phyloP scores from a whole-genome alignment of 2,797 vertebrate genomes.

The Apogon hyalosoma region DNA sequence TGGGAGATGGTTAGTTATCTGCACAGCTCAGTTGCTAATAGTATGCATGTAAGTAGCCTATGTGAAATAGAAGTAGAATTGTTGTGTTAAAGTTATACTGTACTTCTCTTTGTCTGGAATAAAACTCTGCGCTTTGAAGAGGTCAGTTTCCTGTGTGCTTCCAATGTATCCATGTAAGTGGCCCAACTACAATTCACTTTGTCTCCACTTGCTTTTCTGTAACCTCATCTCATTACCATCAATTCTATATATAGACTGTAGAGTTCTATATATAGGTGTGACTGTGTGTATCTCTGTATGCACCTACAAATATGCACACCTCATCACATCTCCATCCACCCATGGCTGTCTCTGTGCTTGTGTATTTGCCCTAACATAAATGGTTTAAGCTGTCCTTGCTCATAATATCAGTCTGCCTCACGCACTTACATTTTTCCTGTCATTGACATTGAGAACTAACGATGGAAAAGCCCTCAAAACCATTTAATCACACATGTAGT shows the following conservation, averaged over 20 bases:
- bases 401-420: constrained; percentile 25
- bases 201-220: constrained; percentile 64
- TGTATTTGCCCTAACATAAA: constrained; percentile 33
- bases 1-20: constrained; percentile 31
- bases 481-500: constrained; percentile 13
- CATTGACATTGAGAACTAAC: constrained; percentile 19
- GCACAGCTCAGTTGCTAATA: constrained; percentile 26
- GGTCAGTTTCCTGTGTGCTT: constrained; percentile 75
- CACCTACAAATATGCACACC: constrained; percentile 31
- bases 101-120: constrained; percentile 80
- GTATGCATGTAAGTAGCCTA: constrained; percentile 68
- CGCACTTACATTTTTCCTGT: constrained; percentile 26
- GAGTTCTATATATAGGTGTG: constrained; percentile 61
- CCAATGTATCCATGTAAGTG: constrained; percentile 81
- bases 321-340: constrained; percentile 41
- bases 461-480: constrained; percentile 10
- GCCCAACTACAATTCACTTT: constrained; percentile 73
- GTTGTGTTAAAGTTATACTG: constrained; percentile 69
- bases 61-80: constrained; percentile 40
- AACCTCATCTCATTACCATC: constrained; percentile 54
- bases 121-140: constrained; percentile 84
- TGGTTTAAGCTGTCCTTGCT: constrained; percentile 12
- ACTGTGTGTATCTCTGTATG: constrained; percentile 44
- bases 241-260: constrained; percentile 58
- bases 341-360: constrained; percentile 52